Base-by-base conservation (phyloP, 2,797 vertebrate species). In the Periophthalmus magnuspinnatus region DNA sequence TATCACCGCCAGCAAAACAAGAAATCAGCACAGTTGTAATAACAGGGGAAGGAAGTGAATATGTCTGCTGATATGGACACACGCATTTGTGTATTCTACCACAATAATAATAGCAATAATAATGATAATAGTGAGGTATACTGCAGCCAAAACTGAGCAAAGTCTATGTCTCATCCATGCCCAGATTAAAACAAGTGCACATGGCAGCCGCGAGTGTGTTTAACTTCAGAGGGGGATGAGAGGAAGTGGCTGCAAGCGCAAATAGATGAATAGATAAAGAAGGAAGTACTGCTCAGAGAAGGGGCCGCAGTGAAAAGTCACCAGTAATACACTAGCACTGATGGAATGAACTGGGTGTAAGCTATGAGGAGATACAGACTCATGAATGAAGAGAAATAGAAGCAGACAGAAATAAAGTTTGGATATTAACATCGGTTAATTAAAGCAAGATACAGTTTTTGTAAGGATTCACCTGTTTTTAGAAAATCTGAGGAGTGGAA, bases 171-270 rank as follows among this genome's bases (percentile, higher is more conserved):
- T 85, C 48, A 36, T 77, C 70, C 88, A 90, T 86, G 82, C 71
- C 28, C 81, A 82, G 90, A 87, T 90, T 91, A 91, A 86, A 89
- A 87, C 83, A 79, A 61, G 34, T 17, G 41, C 62, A 64, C 62
- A 64, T 47, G 62, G 69, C 80, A 82, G 89, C 91, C 88, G 76
- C 67, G 62, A 85, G 88, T 84, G 76, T 68, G 79, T 89, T 90
- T 80, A 85, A 92, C 91, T 93, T 93, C 90, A 87, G 87, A 92
- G 83, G 83, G 86, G 84, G 89, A 86, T 85, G 21, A 86, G 81
- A 87, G 83, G 84, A 88, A 92, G 89, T 91, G 84, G 89, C 91
- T 88, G 79, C 48, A 62, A 90, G 89, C 89, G 84, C 81, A 88
- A 86, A 87, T 70, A 89, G 90, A 91, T 90, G 73, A 79, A 88